Conservation (phyloP, 2,888 invertebrate genomes). For the Willowsia nigromaculata region DNA sequence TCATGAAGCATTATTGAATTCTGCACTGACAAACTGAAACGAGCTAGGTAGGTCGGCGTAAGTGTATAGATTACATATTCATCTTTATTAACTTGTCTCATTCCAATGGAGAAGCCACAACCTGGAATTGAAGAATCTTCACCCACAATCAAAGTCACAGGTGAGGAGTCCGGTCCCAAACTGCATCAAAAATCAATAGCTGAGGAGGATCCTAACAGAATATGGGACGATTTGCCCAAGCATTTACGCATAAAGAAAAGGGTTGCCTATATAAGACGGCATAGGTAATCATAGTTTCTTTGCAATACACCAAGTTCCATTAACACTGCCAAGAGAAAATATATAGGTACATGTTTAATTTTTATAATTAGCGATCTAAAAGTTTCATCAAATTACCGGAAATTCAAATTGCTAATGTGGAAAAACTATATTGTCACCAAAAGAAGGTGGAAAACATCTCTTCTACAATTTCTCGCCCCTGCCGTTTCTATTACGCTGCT, state of each 20-base stretch:
- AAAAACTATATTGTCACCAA: slow-evolving; percentile 54
- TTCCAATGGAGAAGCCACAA: too few species aligned
- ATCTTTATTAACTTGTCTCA: too few species aligned
- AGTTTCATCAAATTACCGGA: slow-evolving; percentile 18
- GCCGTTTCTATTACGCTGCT: slow-evolving; percentile 34
- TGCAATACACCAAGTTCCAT: too few species aligned
- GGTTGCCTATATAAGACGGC: slow-evolving; percentile 58
- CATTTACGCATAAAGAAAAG: slow-evolving; percentile 60
- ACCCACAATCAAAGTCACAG: too few species aligned
- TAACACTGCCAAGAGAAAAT: too few species aligned
- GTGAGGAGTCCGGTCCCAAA: too few species aligned
- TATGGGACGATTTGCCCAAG: slow-evolving; percentile 71
- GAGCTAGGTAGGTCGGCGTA: too few species aligned
- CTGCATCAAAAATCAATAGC: too few species aligned
- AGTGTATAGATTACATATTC: too few species aligned
- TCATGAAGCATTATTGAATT: too few species aligned
- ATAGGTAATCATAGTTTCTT: slow-evolving; percentile 55
- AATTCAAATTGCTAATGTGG: slow-evolving; percentile 66
- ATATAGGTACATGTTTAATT: background rate
- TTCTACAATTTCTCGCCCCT: slow-evolving; percentile 37
- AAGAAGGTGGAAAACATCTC: slow-evolving; percentile 55
- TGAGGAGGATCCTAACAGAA: slow-evolving; percentile 19
- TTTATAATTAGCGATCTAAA: slow-evolving; percentile 51
- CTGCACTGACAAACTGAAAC: too few species aligned
- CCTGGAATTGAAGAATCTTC: too few species aligned